A percentile compares a stretch with the other conserved stretches of the same genome.
Conservation (phyloP, 2,888 invertebrate genomes). For the Atrina japonica region DNA sequence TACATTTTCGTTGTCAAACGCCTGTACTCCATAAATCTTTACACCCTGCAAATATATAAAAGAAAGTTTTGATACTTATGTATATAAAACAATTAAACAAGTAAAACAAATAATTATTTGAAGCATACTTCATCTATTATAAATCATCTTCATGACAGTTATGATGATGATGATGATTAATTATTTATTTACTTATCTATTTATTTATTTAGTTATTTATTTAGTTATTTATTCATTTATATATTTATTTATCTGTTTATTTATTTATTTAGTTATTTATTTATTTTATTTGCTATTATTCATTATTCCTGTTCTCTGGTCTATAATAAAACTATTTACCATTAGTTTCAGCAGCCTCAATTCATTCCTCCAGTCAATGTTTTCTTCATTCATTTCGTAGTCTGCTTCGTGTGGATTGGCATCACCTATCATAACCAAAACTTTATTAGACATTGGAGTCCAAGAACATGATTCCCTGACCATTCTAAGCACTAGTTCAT, state of each 20-base stretch:
- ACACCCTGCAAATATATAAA: conserved; percentile 62
- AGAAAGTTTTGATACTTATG: neutral
- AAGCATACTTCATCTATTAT: too few species aligned
- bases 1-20: conserved; percentile 52
- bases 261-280: too few species aligned
- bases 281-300: too few species aligned
- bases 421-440: conserved; percentile 77
- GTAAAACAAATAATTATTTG: neutral
- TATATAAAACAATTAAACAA: neutral
- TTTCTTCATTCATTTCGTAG: conserved; percentile 60
- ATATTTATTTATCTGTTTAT: too few species aligned
- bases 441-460: conserved; percentile 67
- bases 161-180: too few species aligned
- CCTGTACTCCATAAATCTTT: conserved; percentile 72
- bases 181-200: too few species aligned
- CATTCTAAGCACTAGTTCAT: conserved; percentile 73
- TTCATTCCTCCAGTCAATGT: conserved; percentile 72
- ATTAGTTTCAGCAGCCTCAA: conserved; percentile 39
- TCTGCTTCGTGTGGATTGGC: conserved; percentile 71
- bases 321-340: too few species aligned
- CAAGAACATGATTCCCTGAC: conserved; percentile 63
- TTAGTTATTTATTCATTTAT: too few species aligned
- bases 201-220: too few species aligned
- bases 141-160: too few species aligned
- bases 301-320: too few species aligned